Base-by-base conservation (phyloP, 2,888 invertebrate genomes). In the Allygus modestus region DNA sequence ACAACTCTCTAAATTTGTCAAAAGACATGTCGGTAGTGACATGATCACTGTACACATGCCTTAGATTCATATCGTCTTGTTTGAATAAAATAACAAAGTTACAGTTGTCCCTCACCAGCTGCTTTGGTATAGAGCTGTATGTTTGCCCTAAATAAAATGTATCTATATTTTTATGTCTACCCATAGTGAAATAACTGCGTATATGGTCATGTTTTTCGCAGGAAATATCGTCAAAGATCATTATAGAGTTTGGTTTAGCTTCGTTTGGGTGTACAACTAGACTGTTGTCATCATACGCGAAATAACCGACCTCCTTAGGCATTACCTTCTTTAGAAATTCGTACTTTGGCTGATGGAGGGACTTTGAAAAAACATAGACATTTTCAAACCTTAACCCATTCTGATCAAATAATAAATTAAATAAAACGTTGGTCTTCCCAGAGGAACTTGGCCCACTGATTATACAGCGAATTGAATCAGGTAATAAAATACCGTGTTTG, bases 1-100 rank as follows among this genome's bases (percentile, higher is more conserved):
- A 90, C 20, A 89, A 84, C 51, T 88, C 75, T 77, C 84, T 86
- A 87, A 90, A 90, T 28, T 75, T 17, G 15, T 69, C 46, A 9
- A 65, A 86, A 0, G 61, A 37, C 69, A 86, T 84, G 43, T 86
- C 85, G 15, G 85, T 83, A 28, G 54, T 58, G 28, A 86, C 81
- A 69, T 86, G 84, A 81, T 87, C 87, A 15, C 81, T 65, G 26
- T 83, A 86, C 4, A 86, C 58, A 69, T 90, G 89, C 82, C 87
- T 88, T 61, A 90, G 85, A 87, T 90, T 90, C 37, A 87, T 84
- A 69, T 87, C 87, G 87, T 90, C 89, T 86, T 90, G 89, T 85
- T 89, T 88, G 85, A 90, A 90, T 0, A 89, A n/a, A 11, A 90
- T 86, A 15, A 90, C 37, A 11, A 90, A 86, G 85, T 90, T 90